Evolutionary conservation across 2,888 invertebrate genomes (phyloP).

Genomic region (Nomada goodeniana): DNA sequence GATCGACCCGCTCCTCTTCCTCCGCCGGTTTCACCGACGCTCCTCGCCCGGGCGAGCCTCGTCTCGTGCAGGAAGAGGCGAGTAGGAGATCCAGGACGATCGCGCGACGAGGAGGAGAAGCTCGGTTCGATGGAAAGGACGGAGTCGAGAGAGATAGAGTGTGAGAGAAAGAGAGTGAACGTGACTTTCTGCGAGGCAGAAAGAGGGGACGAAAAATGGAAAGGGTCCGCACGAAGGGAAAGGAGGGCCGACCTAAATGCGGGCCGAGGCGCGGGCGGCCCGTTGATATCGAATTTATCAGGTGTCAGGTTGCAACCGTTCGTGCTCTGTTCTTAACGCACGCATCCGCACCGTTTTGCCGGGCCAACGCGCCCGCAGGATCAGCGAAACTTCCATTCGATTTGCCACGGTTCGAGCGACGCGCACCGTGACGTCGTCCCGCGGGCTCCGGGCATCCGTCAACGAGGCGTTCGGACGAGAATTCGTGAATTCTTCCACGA

Average conservation of each 20-base stretch:
- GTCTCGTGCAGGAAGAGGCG: not conserved
- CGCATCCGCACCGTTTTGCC: constrained; percentile 76
- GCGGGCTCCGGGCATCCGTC: constrained; percentile 50
- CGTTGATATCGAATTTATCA: constrained; percentile 83
- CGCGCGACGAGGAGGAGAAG: constrained; percentile 5
- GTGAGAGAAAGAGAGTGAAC: constrained; percentile 13
- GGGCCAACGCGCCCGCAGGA: constrained; percentile 76
- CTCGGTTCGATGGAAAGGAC: not conserved
- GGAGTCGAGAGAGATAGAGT: not conserved
- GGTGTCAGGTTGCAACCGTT: constrained; percentile 80
- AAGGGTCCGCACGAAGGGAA: constrained; percentile 10
- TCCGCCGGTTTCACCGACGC: constrained; percentile 8
- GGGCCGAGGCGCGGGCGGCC: constrained; percentile 76
- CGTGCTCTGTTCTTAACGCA: constrained; percentile 74
- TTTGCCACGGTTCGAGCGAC: constrained; percentile 65
- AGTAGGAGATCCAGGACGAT: not conserved
- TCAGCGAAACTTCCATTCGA: constrained; percentile 68
- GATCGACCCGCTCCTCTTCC: constrained; percentile 47
- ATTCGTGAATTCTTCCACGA: constrained; percentile 34
- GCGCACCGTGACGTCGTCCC: constrained; percentile 34
- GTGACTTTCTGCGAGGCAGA: not conserved
- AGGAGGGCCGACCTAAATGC: constrained; percentile 73
- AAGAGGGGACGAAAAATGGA: constrained; percentile 14
- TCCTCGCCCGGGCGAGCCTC: constrained; percentile 29
- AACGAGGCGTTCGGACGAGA: constrained; percentile 61